Base-by-base conservation (phyloP, 2,888 invertebrate genomes). In the Pantelozetes paolii region DNA sequence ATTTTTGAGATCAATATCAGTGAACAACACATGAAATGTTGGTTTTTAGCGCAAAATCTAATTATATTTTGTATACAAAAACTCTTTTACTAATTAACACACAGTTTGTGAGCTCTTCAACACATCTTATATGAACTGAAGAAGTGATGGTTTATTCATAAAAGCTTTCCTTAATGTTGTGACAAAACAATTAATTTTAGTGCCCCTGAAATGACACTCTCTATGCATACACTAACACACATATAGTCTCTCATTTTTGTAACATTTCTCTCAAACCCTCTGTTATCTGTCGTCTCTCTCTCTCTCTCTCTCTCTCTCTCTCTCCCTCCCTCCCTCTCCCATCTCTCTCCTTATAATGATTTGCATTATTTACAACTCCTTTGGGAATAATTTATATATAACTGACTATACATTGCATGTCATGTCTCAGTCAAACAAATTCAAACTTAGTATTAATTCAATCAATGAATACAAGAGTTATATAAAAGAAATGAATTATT, bases 161-260 rank as follows among this genome's bases (percentile, higher is more conserved):
- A 40, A 67, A 26, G 2, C 9, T 11, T 36, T 30, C 5, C 40
- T 67, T 42, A 67, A 42, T 67, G 20, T 67, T n/a, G n/a, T 13
- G 23, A 15, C 42, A n/a, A 40, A 67, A 23, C 67, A 67, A 67
- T 67, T 15, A 40, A 67, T 42, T 40, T 40, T 18, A 67, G 40
- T 40, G 36, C 67, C 67, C 67, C 67, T 67, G n/a, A 67, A 67
- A 67, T 67, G 67, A 67, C 67, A 67, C 67, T 67, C 42, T 62
- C 62, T 20, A 62, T 62, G 30, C 62, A n/a, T 62, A 62, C 62
- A 30, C n/a, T 32, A 23, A 15, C 18, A 32, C 67, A 64, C 23
- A 36, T n/a, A 64, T 30, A 2, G n/a, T 5, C 13, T 36, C 32
- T 30, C 6, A 62, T 30, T 62, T 23, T 28, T 28, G 11, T 30